Evolutionary conservation across 2,113 vertebrate species (phyloP).

Genomic region (Petrocephalus zakoni): DNA sequence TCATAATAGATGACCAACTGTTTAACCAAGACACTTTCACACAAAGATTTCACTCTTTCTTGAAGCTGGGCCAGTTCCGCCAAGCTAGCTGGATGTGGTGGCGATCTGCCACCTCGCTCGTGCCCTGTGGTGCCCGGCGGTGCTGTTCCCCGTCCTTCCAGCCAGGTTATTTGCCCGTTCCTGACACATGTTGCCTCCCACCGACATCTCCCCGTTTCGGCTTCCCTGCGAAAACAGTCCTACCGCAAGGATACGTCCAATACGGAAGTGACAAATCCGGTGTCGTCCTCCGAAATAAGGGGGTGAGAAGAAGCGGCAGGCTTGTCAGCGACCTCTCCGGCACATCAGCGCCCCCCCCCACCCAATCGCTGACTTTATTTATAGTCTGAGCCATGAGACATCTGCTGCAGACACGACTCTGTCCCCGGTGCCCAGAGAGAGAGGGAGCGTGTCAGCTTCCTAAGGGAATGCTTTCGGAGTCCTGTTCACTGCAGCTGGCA

Average conservation of each 20-base stretch:
- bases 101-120: not conserved
- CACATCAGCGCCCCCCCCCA: constrained; percentile 41
- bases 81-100: not conserved
- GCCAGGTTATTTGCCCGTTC: not conserved
- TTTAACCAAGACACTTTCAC: constrained; percentile 30
- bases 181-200: constrained; percentile 18
- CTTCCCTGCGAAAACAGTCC: constrained; percentile 28
- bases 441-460: constrained; percentile 53
- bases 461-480: constrained; percentile 31
- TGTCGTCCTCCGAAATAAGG: constrained; percentile 10
- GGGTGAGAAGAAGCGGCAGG: constrained; percentile 26
- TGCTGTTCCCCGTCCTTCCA: not conserved
- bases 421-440: constrained; percentile 57
- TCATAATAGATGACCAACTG: constrained; percentile 8
- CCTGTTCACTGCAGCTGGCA: constrained; percentile 42
- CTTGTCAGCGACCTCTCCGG: constrained; percentile 48
- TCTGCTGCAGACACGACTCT: constrained; percentile 60
- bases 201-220: not conserved
- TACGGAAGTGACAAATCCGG: constrained; percentile 29
- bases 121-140: not conserved
- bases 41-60: not conserved
- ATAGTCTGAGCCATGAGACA: constrained; percentile 63
- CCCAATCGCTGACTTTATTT: constrained; percentile 62
- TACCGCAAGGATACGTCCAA: constrained; percentile 27
- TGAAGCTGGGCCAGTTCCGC: not conserved